Evolutionary conservation across 2,888 invertebrate species (phyloP).

Genomic region (Anorthoa munda): DNA sequence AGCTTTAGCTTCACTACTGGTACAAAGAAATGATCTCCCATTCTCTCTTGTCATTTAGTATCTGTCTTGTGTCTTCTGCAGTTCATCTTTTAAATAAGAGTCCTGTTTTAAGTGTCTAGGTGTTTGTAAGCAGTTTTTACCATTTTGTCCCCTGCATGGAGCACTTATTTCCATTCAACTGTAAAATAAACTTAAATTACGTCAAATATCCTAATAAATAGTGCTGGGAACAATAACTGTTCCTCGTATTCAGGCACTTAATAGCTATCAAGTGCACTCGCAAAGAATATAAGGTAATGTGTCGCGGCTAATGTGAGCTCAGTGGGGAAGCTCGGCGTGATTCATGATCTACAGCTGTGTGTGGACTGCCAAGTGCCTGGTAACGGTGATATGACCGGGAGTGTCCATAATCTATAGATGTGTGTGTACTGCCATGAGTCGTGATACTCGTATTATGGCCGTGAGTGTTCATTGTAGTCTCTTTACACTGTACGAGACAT

Average conservation of each 20-base stretch:
- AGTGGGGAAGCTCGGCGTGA: constrained; percentile 20
- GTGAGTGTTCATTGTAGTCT: constrained; percentile 30
- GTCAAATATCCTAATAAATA: constrained; percentile 13
- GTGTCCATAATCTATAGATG: neutral
- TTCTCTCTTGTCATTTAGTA: too few relatives aligned
- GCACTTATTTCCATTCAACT: constrained; percentile 13
- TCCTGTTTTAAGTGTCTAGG: neutral
- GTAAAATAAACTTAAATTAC: constrained; percentile 12
- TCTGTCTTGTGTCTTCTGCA: neutral
- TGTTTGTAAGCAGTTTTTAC: neutral
- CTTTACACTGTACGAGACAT: neutral
- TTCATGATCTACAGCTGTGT: constrained; percentile 25
- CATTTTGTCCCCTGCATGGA: neutral
- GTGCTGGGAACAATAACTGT: constrained; percentile 30
- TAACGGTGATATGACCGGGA: constrained; percentile 9
- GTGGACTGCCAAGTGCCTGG: constrained; percentile 4
- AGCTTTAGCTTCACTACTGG: neutral
- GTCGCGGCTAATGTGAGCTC: constrained; percentile 32
- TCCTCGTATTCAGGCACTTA: constrained; percentile 29
- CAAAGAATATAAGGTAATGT: constrained; percentile 52
- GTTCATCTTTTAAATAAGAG: neutral
- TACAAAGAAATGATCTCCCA: too few relatives aligned
- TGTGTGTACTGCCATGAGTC: constrained; percentile 7
- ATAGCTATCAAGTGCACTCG: constrained; percentile 41
- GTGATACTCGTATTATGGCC: constrained; percentile 1